phyloP scores from a whole-genome alignment of 2,797 vertebrate genomes.

The Gymnothorax reevesii region DNA sequence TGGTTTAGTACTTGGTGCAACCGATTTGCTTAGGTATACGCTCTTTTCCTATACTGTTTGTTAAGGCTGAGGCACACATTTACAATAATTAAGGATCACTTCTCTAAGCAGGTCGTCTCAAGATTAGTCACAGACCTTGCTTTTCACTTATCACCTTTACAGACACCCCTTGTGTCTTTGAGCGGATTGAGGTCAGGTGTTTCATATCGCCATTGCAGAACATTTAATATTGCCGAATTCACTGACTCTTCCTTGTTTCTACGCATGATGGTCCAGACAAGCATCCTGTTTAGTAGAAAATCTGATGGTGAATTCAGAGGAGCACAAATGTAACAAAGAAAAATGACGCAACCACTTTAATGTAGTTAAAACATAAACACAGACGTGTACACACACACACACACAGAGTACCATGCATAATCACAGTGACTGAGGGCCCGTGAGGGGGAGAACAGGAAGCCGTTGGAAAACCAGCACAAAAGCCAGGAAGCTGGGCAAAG shows the following conservation, averaged over 20 bases:
- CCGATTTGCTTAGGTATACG: too few species aligned
- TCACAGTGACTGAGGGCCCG: not conserved
- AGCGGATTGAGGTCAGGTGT: too few species aligned
- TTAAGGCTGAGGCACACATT: too few species aligned
- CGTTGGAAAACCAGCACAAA: slow-evolving; percentile 2
- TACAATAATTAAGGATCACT: too few species aligned
- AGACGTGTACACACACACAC: not conserved
- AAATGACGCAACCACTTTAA: not conserved
- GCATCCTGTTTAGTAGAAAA: not conserved
- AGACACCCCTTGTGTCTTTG: too few species aligned
- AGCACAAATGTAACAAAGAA: not conserved
- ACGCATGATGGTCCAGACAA: not conserved
- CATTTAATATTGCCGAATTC: not conserved
- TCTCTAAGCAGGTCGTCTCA: too few species aligned
- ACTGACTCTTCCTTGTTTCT: not conserved
- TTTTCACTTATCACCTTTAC: too few species aligned
- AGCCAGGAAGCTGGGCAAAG: slow-evolving; percentile 23
- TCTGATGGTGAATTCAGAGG: not conserved
- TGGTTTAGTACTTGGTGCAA: too few species aligned
- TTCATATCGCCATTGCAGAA: too few species aligned
- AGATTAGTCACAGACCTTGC: too few species aligned
- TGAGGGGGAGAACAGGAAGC: not conserved
- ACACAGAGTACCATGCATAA: not conserved
- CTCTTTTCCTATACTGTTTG: too few species aligned
- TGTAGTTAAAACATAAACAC: not conserved